Evolutionary conservation across 2,888 invertebrate genomes (phyloP).

Genomic region (Augochlorella aurata): DNA sequence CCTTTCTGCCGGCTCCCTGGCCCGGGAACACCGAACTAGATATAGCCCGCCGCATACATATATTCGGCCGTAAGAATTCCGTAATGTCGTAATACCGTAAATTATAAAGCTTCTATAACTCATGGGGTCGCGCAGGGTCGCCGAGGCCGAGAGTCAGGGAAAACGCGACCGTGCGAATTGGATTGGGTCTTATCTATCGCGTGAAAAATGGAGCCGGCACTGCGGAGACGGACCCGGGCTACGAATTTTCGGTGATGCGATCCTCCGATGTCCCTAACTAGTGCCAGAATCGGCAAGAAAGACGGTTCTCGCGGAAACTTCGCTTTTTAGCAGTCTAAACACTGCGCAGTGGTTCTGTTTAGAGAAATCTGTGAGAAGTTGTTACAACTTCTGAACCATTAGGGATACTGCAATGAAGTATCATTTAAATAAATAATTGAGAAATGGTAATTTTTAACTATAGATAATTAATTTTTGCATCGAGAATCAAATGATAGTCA

Average conservation of each 20-base stretch:
- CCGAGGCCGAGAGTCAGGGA: background rate
- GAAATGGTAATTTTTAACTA: no score
- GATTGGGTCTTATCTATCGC: constrained; percentile 14
- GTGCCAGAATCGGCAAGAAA: background rate
- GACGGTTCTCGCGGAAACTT: no score
- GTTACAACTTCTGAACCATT: no score
- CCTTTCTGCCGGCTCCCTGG: constrained; percentile 9
- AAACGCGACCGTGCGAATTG: background rate
- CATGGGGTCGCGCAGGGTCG: constrained; percentile 4
- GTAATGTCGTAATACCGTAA: constrained; percentile 50
- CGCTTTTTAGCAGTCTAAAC: no score
- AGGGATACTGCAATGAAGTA: no score
- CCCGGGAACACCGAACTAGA: constrained; percentile 33
- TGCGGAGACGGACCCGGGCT: background rate
- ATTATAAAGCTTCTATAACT: constrained; percentile 51
- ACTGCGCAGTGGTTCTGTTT: no score
- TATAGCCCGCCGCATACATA: constrained; percentile 8
- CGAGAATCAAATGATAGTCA: no score
- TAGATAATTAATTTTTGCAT: no score
- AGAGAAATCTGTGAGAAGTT: no score
- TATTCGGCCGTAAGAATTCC: constrained; percentile 53
- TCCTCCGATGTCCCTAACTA: background rate
- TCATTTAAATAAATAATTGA: no score
- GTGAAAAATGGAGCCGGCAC: constrained; percentile 7
- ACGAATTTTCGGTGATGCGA: background rate